Evolutionary conservation across 2,888 invertebrate genomes (phyloP).

Genomic region (Autographa gamma): DNA sequence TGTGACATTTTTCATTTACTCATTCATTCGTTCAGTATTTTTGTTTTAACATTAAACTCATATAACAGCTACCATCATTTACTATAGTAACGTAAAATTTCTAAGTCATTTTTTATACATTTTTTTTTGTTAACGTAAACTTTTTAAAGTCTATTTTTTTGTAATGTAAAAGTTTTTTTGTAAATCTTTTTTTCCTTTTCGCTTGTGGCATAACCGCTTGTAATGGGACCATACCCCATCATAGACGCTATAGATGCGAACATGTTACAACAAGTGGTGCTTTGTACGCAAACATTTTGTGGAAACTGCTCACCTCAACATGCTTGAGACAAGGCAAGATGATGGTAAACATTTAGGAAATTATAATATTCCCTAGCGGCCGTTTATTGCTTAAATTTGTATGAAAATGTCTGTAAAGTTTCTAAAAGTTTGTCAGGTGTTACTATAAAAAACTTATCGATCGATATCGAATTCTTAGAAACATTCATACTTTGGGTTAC

Average conservation of each 20-base stretch:
- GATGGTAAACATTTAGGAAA: slow-evolving; percentile 1
- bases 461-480: too few relatives aligned
- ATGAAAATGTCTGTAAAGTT: background rate
- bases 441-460: too few relatives aligned
- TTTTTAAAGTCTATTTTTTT: too few relatives aligned
- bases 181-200: background rate
- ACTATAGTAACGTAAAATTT: too few relatives aligned
- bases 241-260: background rate
- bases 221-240: background rate
- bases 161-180: background rate
- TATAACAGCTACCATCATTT: too few relatives aligned
- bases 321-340: slow-evolving; percentile 1
- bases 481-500: too few relatives aligned
- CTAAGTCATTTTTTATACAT: too few relatives aligned
- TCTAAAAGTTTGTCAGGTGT: background rate
- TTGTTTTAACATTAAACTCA: too few relatives aligned
- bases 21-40: too few relatives aligned
- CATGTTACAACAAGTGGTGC: background rate
- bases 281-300: background rate
- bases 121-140: too few relatives aligned
- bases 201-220: background rate
- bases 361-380: background rate
- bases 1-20: too few relatives aligned
- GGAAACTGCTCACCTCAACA: background rate
- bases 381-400: background rate